These are phyloP conservation scores for Tragelaphus imberbis DNA, from an alignment of 2,113 vertebrate species.

Conservation along the genomic window DNA sequence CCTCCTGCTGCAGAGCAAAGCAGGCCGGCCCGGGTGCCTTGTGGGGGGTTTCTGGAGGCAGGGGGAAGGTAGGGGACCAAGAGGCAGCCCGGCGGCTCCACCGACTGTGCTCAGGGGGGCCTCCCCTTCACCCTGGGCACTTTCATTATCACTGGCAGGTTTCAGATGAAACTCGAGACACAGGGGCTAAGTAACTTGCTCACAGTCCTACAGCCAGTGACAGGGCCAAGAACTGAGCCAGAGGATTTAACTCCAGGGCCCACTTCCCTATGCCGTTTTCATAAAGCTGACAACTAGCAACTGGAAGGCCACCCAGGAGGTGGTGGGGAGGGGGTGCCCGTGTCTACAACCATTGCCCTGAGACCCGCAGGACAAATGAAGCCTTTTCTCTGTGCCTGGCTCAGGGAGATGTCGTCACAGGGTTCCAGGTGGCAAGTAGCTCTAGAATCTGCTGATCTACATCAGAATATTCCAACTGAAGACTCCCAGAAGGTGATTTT, in stretches of 20 bases:
- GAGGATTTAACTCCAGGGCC: no score
- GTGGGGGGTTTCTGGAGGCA: neutral
- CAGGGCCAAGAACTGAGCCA: no score
- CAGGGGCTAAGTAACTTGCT: neutral
- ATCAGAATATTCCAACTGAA: neutral
- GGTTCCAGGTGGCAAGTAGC: neutral
- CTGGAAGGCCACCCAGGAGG: rapidly evolving
- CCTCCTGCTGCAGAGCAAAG: neutral
- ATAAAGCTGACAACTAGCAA: neutral
- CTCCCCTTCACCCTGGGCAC: rapidly evolving
- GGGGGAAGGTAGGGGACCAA: neutral
- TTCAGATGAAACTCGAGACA: neutral
- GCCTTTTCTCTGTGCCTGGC: neutral
- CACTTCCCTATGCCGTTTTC: rapidly evolving
- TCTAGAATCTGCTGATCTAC: neutral
- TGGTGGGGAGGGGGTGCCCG: neutral
- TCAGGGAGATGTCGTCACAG: neutral
- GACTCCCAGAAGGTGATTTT: neutral
- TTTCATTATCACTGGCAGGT: no score
- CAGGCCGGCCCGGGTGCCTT: neutral
- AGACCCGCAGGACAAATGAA: neutral
- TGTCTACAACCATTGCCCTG: neutral
- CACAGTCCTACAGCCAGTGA: neutral
- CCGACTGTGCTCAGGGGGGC: neutral
- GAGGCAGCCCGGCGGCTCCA: neutral